Conservation (phyloP, 2,888 invertebrate species). For the Chrysotoxum bicinctum region DNA sequence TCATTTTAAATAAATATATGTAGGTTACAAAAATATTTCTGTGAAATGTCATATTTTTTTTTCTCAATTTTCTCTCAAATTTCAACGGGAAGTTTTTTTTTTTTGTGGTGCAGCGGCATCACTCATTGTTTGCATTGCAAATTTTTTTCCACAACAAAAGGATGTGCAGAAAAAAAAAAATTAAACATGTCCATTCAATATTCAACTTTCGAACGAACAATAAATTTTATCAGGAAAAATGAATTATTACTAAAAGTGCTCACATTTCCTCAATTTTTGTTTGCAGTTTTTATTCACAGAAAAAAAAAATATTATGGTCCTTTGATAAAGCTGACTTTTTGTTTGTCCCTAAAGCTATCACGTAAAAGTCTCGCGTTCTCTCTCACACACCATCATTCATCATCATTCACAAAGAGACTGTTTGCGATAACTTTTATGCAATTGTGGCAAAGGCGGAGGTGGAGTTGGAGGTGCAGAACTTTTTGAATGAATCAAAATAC, state of each 20-base stretch:
- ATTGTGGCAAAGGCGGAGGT: neutral
- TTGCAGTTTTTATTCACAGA: neutral
- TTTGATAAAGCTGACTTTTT: constrained; percentile 29
- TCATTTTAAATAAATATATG: too few relatives aligned
- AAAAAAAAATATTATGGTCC: neutral
- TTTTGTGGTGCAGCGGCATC: neutral
- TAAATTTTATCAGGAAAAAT: constrained; percentile 53
- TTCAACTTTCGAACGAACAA: constrained; percentile 49
- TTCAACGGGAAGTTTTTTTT: neutral
- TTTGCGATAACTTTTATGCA: constrained; percentile 42
- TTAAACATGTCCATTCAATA: constrained; percentile 32
- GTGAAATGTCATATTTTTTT: neutral
- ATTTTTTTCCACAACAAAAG: constrained; percentile 3
- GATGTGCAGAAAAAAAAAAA: neutral
- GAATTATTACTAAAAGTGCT: constrained; percentile 44
- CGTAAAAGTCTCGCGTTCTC: constrained; percentile 27
- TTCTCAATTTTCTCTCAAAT: neutral
- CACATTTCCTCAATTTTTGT: constrained; percentile 17
- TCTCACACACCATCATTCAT: constrained; percentile 14
- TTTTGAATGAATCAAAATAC: constrained; percentile 11
- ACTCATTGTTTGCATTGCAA: neutral
- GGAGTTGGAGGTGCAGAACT: neutral
- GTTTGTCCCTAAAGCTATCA: constrained; percentile 48
- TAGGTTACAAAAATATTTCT: too few relatives aligned
- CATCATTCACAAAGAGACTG: constrained; percentile 31